Evolutionary conservation across 2,797 vertebrate genomes (phyloP), one percentile per base, ranked within the genome.

Genomic region (Euthynnus affinis): DNA sequence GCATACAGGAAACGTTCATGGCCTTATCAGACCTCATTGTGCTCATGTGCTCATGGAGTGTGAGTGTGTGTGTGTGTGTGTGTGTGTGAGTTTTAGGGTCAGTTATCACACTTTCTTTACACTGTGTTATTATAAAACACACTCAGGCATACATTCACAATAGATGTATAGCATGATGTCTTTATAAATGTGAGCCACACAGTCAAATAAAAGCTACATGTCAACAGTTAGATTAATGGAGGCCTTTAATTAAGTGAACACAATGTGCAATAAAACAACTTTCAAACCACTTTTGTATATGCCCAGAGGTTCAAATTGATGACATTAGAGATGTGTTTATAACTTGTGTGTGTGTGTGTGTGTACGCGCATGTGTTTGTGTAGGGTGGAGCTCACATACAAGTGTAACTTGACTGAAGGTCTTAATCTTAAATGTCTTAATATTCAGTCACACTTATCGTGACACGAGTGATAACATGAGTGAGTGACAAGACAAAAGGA

Each of bases 1-100:
- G 20, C 25, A 51, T 40, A 65, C 66, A 66, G 72, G 34, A 74
- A 81, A 69, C 12, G 10, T 10, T 40, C 27, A 63, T 8, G 22
- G 15, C 34, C 48, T 56, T 58, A 51, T 61, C 20, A 22, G 52
- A 18, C 23, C 22, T 25, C 25, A 27, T 20, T 15, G 9, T 44
- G 32, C 6, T 59, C 34, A 56, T 60, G 46, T 42, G 42, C 63
- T 13, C 40, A 17, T 64, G 22, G 53, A 61, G 57, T 53, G 60
- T 76, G 55, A 53, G 71, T 57, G 51, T 58, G 44, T 51, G 58
- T 44, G 48, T 37, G 29, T 23, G 67, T 29, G 32, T 37, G 46
- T n/a, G n/a, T n/a, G n/a, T n/a, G n/a, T n/a, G n/a, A 22, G 42
- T 34, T 37, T 61, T 15, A 14, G 2, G 29, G 29, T 9, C 20